Conservation (phyloP, 2,888 invertebrate genomes). For the Tillus elongatus region DNA sequence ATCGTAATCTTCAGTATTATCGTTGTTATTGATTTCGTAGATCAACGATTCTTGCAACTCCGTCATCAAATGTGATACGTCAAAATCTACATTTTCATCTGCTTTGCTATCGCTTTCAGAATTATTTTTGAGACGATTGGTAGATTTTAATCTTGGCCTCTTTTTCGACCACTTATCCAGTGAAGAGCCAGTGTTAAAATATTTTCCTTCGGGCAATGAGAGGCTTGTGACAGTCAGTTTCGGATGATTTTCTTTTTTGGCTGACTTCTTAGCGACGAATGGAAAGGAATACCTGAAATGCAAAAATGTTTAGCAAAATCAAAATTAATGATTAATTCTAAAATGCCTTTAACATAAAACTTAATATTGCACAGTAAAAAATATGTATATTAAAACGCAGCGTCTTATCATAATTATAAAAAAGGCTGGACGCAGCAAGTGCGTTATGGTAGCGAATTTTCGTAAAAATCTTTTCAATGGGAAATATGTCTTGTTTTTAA, state of each 20-base stretch:
- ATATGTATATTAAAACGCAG: too few species aligned
- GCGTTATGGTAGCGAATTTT: too few species aligned
- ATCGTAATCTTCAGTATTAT: slow-evolving; percentile 14
- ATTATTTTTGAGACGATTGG: slow-evolving; percentile 15
- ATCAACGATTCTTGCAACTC: too few species aligned
- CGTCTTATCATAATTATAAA: too few species aligned
- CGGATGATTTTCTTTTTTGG: slow-evolving; percentile 13
- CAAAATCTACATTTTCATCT: slow-evolving; percentile 11
- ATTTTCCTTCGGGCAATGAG: slow-evolving; percentile 27
- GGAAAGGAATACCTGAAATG: slow-evolving; percentile 18
- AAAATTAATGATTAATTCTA: too few species aligned
- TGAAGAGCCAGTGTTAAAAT: slow-evolving; percentile 33
- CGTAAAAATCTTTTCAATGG: too few species aligned
- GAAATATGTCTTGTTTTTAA: too few species aligned
- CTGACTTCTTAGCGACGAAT: slow-evolving; percentile 5
- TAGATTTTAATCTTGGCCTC: slow-evolving; percentile 31
- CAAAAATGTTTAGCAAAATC: too few species aligned
- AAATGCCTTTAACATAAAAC: too few species aligned
- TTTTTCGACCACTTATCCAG: slow-evolving; percentile 36
- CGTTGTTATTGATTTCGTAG: slow-evolving; percentile 7
- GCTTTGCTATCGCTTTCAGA: slow-evolving; percentile 9
- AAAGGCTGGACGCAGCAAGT: too few species aligned
- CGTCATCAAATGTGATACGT: neutral
- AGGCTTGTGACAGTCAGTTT: slow-evolving; percentile 29
- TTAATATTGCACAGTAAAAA: too few species aligned